A percentile compares a stretch with the other conserved stretches of the same genome.
phyloP scores from a whole-genome alignment of 2,888 invertebrate genomes.

The Stictocephala bisonia region DNA sequence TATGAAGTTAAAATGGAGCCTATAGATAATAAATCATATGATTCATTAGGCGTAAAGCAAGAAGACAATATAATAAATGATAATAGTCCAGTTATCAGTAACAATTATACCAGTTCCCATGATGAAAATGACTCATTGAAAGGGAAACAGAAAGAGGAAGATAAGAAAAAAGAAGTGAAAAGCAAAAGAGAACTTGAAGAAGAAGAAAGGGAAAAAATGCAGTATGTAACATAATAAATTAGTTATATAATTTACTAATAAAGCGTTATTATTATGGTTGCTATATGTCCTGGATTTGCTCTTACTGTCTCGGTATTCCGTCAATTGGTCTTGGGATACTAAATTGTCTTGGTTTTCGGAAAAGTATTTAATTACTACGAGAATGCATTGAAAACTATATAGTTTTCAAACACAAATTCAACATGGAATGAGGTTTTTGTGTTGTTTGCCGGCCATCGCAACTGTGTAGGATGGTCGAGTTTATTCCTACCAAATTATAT shows the following conservation, averaged over 20 bases:
- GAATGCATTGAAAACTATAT: too few relatives aligned
- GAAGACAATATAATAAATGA: neutral
- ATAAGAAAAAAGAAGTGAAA: constrained; percentile 69
- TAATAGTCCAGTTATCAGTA: neutral
- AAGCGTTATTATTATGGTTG: neutral
- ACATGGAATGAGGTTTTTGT: too few relatives aligned
- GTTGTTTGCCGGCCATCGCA: too few relatives aligned
- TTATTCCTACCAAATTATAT: too few relatives aligned
- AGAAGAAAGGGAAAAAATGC: constrained; percentile 96
- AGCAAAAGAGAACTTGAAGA: constrained; percentile 89
- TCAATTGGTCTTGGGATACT: neutral
- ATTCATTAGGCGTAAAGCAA: neutral
- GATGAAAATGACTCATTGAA: neutral
- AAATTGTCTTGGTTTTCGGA: too few relatives aligned
- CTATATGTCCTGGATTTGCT: neutral
- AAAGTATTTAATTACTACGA: too few relatives aligned
- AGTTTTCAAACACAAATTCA: too few relatives aligned
- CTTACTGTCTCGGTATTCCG: neutral
- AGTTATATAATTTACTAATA: neutral
- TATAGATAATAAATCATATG: neutral
- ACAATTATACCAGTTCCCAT: neutral
- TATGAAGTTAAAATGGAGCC: constrained; percentile 24
- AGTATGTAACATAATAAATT: constrained; percentile 71
- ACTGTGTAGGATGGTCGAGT: too few relatives aligned
- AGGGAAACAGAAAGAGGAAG: constrained; percentile 11